Evolutionary conservation across 2,113 vertebrate species (phyloP).

Genomic region (Gymnobelideus leadbeateri): DNA sequence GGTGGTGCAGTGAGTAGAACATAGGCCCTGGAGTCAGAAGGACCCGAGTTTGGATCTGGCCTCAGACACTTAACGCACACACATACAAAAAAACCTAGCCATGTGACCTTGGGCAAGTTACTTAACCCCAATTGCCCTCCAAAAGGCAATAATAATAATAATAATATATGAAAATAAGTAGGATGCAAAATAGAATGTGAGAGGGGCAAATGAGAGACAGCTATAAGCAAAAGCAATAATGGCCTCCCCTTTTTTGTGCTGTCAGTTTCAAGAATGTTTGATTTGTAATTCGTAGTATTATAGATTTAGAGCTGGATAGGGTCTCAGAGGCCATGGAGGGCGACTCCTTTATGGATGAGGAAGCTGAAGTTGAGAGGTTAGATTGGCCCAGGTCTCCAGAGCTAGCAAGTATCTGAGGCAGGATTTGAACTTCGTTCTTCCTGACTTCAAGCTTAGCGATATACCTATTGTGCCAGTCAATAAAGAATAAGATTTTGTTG

Average conservation of each 20-base stretch:
- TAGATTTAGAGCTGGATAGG: neutral
- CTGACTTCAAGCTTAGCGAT: neutral
- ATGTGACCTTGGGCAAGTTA: too few relatives aligned
- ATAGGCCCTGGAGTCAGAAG: too few relatives aligned
- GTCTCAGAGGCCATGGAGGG: neutral
- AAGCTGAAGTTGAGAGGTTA: neutral
- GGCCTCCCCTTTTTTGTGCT: neutral
- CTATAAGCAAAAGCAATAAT: neutral
- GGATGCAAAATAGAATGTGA: neutral
- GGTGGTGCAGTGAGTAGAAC: too few relatives aligned
- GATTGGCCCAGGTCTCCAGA: neutral
- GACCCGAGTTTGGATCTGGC: too few relatives aligned
- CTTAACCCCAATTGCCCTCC: too few relatives aligned
- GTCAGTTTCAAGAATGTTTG: neutral
- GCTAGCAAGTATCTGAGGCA: neutral
- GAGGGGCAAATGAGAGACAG: neutral
- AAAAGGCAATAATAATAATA: too few relatives aligned
- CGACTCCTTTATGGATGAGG: neutral
- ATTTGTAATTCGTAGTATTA: slow-evolving; percentile 33
- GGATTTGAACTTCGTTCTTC: neutral
- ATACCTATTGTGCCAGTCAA: neutral
- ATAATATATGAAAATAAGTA: neutral
- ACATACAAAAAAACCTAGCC: too few relatives aligned
- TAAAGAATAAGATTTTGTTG: neutral
- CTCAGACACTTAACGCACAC: too few relatives aligned